phyloP scores from a whole-genome alignment of 2,797 vertebrate genomes.

The Triplophysa bombifrons region DNA sequence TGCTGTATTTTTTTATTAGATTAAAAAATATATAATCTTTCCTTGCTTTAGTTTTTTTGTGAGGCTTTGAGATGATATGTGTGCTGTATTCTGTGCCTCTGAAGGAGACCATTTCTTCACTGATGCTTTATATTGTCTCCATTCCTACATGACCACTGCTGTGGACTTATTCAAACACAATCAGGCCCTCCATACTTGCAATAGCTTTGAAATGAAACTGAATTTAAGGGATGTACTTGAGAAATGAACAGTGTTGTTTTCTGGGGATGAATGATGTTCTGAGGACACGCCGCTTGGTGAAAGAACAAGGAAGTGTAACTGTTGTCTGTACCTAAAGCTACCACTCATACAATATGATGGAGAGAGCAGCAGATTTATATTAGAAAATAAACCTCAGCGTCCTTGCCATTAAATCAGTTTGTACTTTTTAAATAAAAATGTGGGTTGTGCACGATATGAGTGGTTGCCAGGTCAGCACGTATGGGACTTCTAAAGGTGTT shows the following conservation, averaged over 20 bases:
- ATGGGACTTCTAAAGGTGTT: too few species aligned
- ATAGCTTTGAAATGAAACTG: constrained; percentile 15
- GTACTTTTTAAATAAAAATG: background rate
- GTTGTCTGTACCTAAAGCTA: background rate
- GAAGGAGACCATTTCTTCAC: constrained; percentile 11
- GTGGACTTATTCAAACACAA: constrained; percentile 41
- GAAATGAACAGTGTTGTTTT: constrained; percentile 21
- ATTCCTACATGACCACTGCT: background rate
- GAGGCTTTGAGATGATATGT: background rate
- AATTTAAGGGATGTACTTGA: constrained; percentile 11
- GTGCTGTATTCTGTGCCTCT: constrained; percentile 2
- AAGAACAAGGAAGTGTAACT: background rate
- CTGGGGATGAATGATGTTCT: constrained; percentile 21
- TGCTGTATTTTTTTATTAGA: too few species aligned
- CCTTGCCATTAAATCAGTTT: background rate
- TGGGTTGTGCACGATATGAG: too few species aligned
- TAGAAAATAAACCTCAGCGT: background rate
- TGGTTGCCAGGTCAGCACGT: too few species aligned
- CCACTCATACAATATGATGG: background rate
- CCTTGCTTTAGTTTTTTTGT: background rate
- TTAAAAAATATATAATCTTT: too few species aligned
- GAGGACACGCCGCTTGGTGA: constrained; percentile 5
- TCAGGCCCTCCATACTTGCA: constrained; percentile 29
- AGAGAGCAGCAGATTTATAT: background rate
- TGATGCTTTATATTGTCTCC: constrained; percentile 31